These are phyloP conservation scores for Lumbricus terrestris DNA, from an alignment of 2,888 invertebrate species.

Conservation along the genomic window DNA sequence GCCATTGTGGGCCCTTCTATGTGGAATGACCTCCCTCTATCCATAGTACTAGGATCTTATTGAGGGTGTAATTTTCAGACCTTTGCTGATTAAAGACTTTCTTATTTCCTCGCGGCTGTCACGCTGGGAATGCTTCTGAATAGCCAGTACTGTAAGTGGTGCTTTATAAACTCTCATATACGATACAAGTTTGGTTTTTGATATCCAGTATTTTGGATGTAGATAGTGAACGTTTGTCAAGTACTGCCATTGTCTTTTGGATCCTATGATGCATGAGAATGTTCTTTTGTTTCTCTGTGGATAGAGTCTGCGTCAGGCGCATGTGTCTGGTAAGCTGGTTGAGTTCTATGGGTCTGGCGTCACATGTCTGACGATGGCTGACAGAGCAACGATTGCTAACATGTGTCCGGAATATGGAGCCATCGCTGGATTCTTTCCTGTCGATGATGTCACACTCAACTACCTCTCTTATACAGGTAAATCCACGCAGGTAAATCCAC, in stretches of 20 bases:
- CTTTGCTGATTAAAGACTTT: too few species aligned
- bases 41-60: too few species aligned
- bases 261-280: neutral
- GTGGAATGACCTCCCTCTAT: too few species aligned
- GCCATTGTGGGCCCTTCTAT: too few species aligned
- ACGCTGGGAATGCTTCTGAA: too few species aligned
- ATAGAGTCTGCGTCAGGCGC: conserved; percentile 84
- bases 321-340: conserved; percentile 97
- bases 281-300: neutral
- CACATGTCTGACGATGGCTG: conserved; percentile 84
- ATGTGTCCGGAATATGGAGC: conserved; percentile 99
- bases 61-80: too few species aligned
- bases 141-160: too few species aligned
- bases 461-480: conserved; percentile 82
- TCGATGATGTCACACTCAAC: conserved; percentile 76
- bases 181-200: neutral
- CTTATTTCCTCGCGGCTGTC: too few species aligned
- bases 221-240: neutral
- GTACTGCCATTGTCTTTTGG: neutral
- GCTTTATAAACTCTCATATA: too few species aligned
- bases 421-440: conserved; percentile 91
- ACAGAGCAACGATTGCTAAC: conserved; percentile 94
- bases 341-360: conserved; percentile 97
- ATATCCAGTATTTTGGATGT: neutral
- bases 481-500: neutral